Evolutionary conservation across 2,113 vertebrate species (phyloP).

Genomic region (Scartelaos histophorus): DNA sequence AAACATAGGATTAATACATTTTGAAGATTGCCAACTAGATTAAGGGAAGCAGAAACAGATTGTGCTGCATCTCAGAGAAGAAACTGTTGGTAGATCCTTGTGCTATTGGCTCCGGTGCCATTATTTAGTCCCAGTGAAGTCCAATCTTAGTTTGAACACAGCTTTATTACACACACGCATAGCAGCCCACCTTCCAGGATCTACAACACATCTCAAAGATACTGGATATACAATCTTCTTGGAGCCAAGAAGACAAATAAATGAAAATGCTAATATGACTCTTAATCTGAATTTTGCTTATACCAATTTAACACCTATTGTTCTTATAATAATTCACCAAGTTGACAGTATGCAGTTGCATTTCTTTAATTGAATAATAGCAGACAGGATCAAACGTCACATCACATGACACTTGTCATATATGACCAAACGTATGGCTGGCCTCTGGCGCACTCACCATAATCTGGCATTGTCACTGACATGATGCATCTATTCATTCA

Average conservation of each 20-base stretch:
- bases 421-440: conserved; percentile 40
- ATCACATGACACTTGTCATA: conserved; percentile 31
- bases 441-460: conserved; percentile 57
- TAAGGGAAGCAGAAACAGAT: too few species aligned
- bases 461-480: conserved; percentile 68
- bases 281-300: background rate
- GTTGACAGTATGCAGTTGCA: background rate
- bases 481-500: conserved; percentile 79
- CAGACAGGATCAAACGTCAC: conserved; percentile 39
- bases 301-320: background rate
- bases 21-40: too few species aligned
- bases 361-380: conserved; percentile 26
- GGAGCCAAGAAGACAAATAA: background rate
- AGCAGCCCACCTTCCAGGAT: too few species aligned
- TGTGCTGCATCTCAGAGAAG: too few species aligned
- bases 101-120: too few species aligned
- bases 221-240: background rate
- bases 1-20: too few species aligned
- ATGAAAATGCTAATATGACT: background rate
- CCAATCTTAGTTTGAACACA: too few species aligned
- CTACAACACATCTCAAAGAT: background rate
- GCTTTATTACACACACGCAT: too few species aligned
- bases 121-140: too few species aligned
- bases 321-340: background rate
- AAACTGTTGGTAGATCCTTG: too few species aligned